phyloP scores from a whole-genome alignment of 2,113 vertebrate genomes.

The Atrichornis clamosus region DNA sequence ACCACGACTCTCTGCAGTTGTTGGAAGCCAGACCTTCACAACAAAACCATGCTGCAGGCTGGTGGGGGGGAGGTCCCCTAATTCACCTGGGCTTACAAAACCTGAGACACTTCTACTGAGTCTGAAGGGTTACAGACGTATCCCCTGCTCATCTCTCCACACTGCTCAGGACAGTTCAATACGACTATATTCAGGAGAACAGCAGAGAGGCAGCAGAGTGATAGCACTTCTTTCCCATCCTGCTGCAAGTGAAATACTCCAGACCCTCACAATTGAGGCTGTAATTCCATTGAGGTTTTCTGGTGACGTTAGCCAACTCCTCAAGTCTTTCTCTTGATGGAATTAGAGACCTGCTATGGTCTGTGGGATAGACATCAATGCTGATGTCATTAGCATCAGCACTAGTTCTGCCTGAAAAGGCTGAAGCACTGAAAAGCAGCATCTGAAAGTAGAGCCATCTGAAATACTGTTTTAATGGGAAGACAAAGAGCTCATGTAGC shows the following conservation, averaged over 20 bases:
- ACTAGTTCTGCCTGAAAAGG: not conserved
- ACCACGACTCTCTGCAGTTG: not conserved
- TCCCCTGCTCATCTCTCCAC: not conserved
- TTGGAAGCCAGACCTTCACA: not conserved
- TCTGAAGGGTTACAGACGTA: not conserved
- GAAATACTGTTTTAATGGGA: not conserved
- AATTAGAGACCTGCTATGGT: slow-evolving; percentile 60
- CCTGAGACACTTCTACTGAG: not conserved
- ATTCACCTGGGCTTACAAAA: not conserved
- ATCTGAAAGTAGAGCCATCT: slow-evolving; percentile 37
- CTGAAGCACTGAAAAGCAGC: slow-evolving; percentile 15
- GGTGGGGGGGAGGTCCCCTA: not conserved
- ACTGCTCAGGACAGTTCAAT: not conserved
- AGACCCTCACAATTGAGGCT: not conserved
- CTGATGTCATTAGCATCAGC: slow-evolving; percentile 53
- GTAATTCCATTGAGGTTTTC: slow-evolving; percentile 46
- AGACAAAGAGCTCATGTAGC: not conserved
- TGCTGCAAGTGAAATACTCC: not conserved
- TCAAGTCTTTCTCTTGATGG: slow-evolving; percentile 29
- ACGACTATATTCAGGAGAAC: not conserved
- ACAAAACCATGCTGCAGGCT: not conserved
- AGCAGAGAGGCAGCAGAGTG: not conserved
- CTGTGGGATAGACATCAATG: slow-evolving; percentile 34
- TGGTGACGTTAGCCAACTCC: slow-evolving; percentile 53
- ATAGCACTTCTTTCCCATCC: not conserved